Evolutionary conservation across 2,888 invertebrate species (phyloP).

Genomic region (Nesidiocoris tenuis): DNA sequence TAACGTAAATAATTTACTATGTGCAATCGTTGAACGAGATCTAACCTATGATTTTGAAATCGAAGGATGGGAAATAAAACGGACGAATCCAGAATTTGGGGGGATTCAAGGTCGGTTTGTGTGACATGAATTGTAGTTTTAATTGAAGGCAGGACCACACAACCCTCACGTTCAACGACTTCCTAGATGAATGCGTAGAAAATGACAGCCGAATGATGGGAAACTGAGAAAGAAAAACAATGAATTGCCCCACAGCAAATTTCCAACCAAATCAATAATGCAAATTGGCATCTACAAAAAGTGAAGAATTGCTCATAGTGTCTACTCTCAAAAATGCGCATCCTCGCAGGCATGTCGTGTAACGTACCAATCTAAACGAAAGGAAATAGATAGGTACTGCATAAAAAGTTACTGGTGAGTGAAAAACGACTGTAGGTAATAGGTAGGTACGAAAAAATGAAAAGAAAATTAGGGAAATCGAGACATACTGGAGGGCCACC

Average conservation of each 20-base stretch:
- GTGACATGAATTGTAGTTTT: too few relatives aligned
- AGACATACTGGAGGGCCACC: constrained; percentile 63
- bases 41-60: too few relatives aligned
- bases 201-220: not conserved
- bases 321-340: not conserved
- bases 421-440: not conserved
- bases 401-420: not conserved
- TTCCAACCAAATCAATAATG: too few relatives aligned
- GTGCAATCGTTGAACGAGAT: too few relatives aligned
- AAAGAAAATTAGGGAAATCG: not conserved
- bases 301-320: not conserved
- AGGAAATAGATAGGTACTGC: not conserved
- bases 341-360: not conserved
- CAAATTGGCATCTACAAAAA: too few relatives aligned
- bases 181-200: not conserved
- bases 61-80: too few relatives aligned
- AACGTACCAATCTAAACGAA: not conserved
- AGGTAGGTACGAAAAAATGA: not conserved
- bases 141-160: too few relatives aligned
- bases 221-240: not conserved
- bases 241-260: too few relatives aligned
- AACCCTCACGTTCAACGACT: too few relatives aligned
- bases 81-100: too few relatives aligned
- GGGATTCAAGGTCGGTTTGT: too few relatives aligned
- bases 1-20: too few relatives aligned